Evolutionary conservation across 2,797 vertebrate species (phyloP), one percentile per base, ranked within the genome.

Genomic region (Momotus momota): DNA sequence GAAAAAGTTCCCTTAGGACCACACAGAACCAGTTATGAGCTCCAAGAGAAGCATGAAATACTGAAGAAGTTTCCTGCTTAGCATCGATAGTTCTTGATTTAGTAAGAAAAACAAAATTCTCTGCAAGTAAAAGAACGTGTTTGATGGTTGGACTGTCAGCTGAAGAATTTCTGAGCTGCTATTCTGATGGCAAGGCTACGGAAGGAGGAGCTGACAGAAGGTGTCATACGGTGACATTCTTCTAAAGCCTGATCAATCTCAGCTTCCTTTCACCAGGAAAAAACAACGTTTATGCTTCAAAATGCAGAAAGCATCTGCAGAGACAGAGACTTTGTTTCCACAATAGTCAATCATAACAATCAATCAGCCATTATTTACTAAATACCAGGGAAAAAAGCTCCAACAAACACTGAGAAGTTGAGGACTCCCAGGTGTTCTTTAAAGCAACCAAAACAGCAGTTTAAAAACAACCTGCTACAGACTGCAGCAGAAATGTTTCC

Each of bases 111-210:
- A 11, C 10, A 35, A 27, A 51, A 2, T 9, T 21, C 19, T 40
- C 2, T 0, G 9, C 3, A 3, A 21, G 33, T 4, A 38, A 31
- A 35, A 66, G 60, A 40, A 60, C 0, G 6, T 0, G 0, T 33
- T 51, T 7, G 6, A 21, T 27, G 29, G 41, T 5, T 25, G 43
- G 51, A 7, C 33, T 14, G 26, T 2, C 40, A 22, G n/a, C 14
- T 0, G 15, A 48, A 35, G 18, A 2, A 3, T 11, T 29, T 21
- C 33, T 16, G 51, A 88, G 38, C 69, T 1, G 33, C 57, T 40
- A 5, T 12, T 13, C 21, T 3, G 16, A 7, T 2, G 31, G 40
- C 35, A 54, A 26, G 27, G 7, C 1, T 0, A 23, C 45, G 4
- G 22, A 16, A 51, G 29, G 40, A 84, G 33, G 22, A 8, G 74